These are phyloP conservation scores for Lagenorhynchus albirostris DNA, from an alignment of 2,113 vertebrate genomes.

Conservation along the genomic window DNA sequence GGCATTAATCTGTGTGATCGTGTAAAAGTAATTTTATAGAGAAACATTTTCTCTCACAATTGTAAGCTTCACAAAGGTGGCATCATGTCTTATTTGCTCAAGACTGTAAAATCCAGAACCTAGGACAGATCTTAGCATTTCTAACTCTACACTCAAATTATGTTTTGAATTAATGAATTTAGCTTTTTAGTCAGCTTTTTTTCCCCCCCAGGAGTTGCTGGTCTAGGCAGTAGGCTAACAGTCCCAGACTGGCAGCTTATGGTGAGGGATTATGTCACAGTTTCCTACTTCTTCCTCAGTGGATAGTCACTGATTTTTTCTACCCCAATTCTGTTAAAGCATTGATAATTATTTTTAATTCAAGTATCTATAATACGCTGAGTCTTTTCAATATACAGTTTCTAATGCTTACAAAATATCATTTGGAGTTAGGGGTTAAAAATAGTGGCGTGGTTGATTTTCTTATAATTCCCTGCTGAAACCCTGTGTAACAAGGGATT, in stretches of 20 bases:
- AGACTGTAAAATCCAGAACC: background rate
- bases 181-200: background rate
- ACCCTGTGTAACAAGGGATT: conserved; percentile 32
- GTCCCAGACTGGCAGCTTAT: background rate
- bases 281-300: background rate
- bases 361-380: background rate
- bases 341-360: background rate
- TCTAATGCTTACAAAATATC: background rate
- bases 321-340: background rate
- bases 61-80: background rate
- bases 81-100: background rate
- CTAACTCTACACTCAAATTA: background rate
- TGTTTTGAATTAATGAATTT: background rate
- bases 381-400: background rate
- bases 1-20: background rate
- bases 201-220: background rate
- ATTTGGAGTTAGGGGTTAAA: conserved; percentile 26
- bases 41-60: background rate
- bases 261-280: background rate
- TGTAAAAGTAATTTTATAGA: background rate
- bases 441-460: conserved; percentile 22
- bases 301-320: background rate
- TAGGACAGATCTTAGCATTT: background rate
- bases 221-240: background rate
- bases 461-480: conserved; percentile 9